Conservation (phyloP, 2,888 invertebrate species). For the Schizaphis graminum region DNA sequence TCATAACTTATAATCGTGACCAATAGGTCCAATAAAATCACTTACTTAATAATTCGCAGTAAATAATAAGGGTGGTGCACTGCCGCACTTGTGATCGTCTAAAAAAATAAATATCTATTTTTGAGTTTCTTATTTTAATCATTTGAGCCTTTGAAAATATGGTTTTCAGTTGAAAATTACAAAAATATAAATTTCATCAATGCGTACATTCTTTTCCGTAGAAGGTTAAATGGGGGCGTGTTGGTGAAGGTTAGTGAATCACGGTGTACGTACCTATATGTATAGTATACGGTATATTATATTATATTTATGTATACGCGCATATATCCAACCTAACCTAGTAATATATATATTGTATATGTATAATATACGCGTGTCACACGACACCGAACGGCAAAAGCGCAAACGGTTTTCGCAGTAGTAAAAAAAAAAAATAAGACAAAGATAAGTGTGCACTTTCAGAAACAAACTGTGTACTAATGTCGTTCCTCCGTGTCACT, state of each 20-base stretch:
- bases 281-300: no score
- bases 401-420: background rate
- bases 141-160: background rate
- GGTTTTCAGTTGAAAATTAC: background rate
- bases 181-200: background rate
- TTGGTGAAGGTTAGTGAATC: background rate
- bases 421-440: background rate
- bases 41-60: background rate
- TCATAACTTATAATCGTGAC: background rate
- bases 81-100: background rate
- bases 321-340: no score
- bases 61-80: background rate
- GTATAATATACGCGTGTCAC: background rate
- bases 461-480: background rate
- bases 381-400: background rate
- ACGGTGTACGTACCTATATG: background rate
- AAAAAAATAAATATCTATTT: background rate
- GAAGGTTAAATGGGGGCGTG: background rate
- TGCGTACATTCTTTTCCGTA: background rate
- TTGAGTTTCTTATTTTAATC: background rate
- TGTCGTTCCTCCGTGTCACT: background rate
- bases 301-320: no score
- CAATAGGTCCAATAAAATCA: background rate
- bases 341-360: background rate
- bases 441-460: conserved; percentile 8